Evolutionary conservation across 2,797 vertebrate genomes (phyloP).

Genomic region (Alauda arvensis): DNA sequence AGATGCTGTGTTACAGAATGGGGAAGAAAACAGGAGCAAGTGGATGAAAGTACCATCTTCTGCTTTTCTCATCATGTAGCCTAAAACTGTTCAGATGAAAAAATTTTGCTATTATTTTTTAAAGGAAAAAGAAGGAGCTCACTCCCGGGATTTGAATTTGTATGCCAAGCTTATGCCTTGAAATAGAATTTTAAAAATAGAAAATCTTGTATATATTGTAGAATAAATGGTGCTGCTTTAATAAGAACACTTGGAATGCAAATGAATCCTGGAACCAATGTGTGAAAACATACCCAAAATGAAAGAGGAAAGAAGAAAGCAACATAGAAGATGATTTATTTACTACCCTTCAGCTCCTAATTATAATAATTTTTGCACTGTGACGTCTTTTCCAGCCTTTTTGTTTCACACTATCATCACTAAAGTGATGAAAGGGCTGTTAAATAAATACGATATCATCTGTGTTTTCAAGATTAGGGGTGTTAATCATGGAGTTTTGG

Average conservation of each 20-base stretch:
- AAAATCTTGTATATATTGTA: slow-evolving; percentile 52
- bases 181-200: slow-evolving; percentile 61
- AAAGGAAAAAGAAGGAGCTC: not conserved
- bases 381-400: slow-evolving; percentile 7
- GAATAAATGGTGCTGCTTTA: slow-evolving; percentile 49
- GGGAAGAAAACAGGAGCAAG: not conserved
- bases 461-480: not conserved
- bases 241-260: slow-evolving; percentile 37
- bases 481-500: not conserved
- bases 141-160: slow-evolving; percentile 27
- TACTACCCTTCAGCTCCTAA: slow-evolving; percentile 24
- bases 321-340: slow-evolving; percentile 40
- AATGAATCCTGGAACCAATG: slow-evolving; percentile 21
- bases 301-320: slow-evolving; percentile 45
- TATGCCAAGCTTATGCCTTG: slow-evolving; percentile 39
- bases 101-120: not conserved
- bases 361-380: slow-evolving; percentile 43
- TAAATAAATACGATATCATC: slow-evolving; percentile 26
- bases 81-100: slow-evolving; percentile 17
- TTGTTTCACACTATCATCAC: slow-evolving; percentile 6
- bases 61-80: not conserved
- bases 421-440: slow-evolving; percentile 7
- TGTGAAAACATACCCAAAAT: slow-evolving; percentile 26
- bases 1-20: not conserved
- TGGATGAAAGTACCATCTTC: not conserved